phyloP scores from a whole-genome alignment of 2,888 invertebrate genomes.

The Caenorhabditis panamensis region DNA sequence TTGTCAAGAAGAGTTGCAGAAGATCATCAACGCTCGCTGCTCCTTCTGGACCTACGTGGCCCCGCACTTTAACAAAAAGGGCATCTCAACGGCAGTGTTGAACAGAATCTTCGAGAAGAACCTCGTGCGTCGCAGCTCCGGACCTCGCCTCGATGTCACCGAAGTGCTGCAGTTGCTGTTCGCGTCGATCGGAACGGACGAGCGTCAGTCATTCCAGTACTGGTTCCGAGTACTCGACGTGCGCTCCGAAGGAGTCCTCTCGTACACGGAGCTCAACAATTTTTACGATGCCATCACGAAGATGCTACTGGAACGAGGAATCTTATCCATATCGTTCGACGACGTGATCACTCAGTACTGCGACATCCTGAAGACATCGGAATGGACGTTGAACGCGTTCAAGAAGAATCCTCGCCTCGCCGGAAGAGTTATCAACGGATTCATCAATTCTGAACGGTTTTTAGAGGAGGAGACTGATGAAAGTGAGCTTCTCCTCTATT shows the following conservation, averaged over 20 bases:
- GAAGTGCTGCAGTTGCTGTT: conserved; percentile 7
- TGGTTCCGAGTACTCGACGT: conserved; percentile 4
- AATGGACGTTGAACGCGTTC: background rate
- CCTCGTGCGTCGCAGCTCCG: background rate
- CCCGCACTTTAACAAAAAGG: background rate
- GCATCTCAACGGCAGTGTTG: background rate
- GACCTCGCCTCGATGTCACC: background rate
- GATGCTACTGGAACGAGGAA: background rate
- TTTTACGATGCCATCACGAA: conserved; percentile 1
- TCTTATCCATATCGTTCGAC: background rate
- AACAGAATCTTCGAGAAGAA: background rate
- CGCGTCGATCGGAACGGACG: conserved; percentile 1
- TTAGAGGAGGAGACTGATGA: conserved; percentile 16
- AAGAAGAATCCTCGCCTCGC: background rate
- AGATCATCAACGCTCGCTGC: background rate
- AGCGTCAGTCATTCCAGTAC: background rate
- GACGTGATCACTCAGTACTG: background rate
- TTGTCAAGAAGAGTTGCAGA: background rate
- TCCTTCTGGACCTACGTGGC: background rate
- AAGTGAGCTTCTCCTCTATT: background rate
- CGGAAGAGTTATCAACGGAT: conserved; percentile 1
- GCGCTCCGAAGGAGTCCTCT: background rate
- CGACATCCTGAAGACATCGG: background rate
- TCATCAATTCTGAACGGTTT: background rate
- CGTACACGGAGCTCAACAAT: background rate